Evolutionary conservation across 1,140 invertebrate species (phyloP).

Genomic region (Rhopalosiphum padi): DNA sequence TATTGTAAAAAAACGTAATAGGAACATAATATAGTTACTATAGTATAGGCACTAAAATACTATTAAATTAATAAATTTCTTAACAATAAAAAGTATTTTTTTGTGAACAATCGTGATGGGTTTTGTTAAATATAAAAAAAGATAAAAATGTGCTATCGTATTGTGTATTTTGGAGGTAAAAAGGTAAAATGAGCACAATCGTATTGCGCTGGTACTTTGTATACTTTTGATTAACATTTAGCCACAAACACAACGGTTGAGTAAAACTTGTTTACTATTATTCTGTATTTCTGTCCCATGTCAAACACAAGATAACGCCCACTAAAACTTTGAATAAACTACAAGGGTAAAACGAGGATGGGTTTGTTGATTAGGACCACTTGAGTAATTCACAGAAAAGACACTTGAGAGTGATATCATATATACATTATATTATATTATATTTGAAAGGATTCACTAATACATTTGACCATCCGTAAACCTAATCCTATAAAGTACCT

Average conservation of each 20-base stretch:
- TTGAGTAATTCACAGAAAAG: slow-evolving; percentile 1
- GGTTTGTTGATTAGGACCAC: slow-evolving; percentile 10
- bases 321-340: slow-evolving; percentile 40
- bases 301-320: slow-evolving; percentile 50
- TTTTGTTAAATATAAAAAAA: no score
- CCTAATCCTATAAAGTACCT: neutral
- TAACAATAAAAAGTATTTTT: no score
- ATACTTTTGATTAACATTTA: slow-evolving; percentile 6
- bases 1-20: no score
- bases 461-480: neutral
- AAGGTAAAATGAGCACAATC: no score
- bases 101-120: no score
- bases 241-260: neutral
- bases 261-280: neutral
- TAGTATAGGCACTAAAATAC: no score
- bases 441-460: slow-evolving; percentile 15
- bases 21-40: no score
- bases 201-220: neutral
- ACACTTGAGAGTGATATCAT: neutral
- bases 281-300: neutral
- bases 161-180: no score
- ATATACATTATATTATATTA: neutral
- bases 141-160: no score
- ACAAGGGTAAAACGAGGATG: neutral
- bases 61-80: no score